Conservation (phyloP, 2,797 vertebrate genomes). For the Anableps anableps region DNA sequence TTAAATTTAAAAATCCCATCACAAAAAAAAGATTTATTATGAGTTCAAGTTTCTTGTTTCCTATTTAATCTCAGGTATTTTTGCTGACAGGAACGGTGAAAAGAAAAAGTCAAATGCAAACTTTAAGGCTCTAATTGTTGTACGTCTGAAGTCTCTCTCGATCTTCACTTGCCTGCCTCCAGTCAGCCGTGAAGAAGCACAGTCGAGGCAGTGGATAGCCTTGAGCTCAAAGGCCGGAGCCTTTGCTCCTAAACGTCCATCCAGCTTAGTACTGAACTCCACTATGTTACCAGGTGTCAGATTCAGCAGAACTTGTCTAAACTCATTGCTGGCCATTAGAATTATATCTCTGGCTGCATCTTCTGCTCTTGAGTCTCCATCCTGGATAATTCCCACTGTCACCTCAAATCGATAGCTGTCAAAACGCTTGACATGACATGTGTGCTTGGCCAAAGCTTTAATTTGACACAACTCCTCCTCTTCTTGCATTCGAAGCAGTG, state of each 20-base stretch:
- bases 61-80: slow-evolving; percentile 50
- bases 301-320: slow-evolving; percentile 88
- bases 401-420: slow-evolving; percentile 94
- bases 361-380: slow-evolving; percentile 65
- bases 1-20: not conserved
- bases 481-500: slow-evolving; percentile 74
- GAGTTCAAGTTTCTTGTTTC: not conserved
- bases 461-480: slow-evolving; percentile 92
- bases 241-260: slow-evolving; percentile 91
- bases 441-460: slow-evolving; percentile 88
- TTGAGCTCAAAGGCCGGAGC: slow-evolving; percentile 93
- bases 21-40: slow-evolving; percentile 5
- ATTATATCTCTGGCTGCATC: slow-evolving; percentile 90
- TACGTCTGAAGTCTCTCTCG: slow-evolving; percentile 92
- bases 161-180: slow-evolving; percentile 90
- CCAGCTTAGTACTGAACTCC: slow-evolving; percentile 95
- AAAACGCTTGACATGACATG: slow-evolving; percentile 93
- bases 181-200: slow-evolving; percentile 82
- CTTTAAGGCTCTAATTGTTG: slow-evolving; percentile 86
- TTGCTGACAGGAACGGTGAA: slow-evolving; percentile 91
- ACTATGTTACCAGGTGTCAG: slow-evolving; percentile 89
- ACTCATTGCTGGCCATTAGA: slow-evolving; percentile 93
- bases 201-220: slow-evolving; percentile 94
- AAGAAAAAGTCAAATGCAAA: slow-evolving; percentile 99
- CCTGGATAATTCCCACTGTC: slow-evolving; percentile 86